Evolutionary conservation across 2,113 vertebrate genomes (phyloP), one percentile per base, ranked within the genome.

Genomic region (Thinocorus orbignyianus): DNA sequence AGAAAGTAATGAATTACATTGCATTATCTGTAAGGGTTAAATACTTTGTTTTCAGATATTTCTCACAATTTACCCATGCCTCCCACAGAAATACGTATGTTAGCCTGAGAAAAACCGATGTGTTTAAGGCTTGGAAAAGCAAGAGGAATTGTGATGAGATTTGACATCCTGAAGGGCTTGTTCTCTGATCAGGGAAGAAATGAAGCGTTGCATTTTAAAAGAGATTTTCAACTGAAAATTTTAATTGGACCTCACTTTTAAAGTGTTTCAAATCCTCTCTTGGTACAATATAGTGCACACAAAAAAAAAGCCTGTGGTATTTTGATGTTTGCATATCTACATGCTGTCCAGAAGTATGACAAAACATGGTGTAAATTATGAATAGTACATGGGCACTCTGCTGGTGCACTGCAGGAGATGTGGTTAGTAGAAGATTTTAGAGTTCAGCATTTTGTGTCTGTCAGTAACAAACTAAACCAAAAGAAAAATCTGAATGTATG

Each of bases 281-380:
- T 65, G 57, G 49, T 81, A 86, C 60, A 86, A 74, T 35, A 72
- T 15, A 84, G 42, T 17, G 30, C 49, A 92, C 15, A 42, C 5
- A 68, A 51, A 86, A 72, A 86, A 79, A 73, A 46, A 52, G 16
- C 6, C 18, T 54, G 61, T 62, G 60, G 68, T 92, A 89, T 94
- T 95, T 90, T 88, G 83, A 69, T 94, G 61, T 91, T 95, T 92
- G 65, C 86, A 93, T 86, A 81, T 94, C 86, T 84, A 69, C 18
- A 7, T 30, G 60, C 77, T 91, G 78, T 95, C 69, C 86, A 15
- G 6, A 64, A 74, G 17, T 86, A 61, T 49, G 86, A 81, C 52
- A 93, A 83, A 90, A 92, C 61, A 81, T 33, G 61, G 71, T 84
- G 52, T 92, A 91, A 96, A 95, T 95, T 83, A 91, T 94, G 92